Percentiles rank a stretch among this genome's conserved stretches.
Conservation (phyloP, 1,140 invertebrate species). For the Hylaeus anthracinus region DNA sequence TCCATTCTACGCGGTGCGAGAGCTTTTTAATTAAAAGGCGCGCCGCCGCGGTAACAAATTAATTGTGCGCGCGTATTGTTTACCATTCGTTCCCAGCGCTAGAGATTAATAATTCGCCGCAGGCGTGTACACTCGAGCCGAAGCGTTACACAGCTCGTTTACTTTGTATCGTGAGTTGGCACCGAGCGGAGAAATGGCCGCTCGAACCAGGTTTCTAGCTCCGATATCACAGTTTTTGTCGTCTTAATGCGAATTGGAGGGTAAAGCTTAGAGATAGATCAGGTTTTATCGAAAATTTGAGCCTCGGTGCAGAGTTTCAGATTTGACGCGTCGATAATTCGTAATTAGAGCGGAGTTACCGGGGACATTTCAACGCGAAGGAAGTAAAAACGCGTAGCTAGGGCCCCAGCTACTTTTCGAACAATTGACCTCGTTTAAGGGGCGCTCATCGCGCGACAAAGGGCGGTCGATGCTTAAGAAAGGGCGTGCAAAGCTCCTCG, state of each 20-base stretch:
- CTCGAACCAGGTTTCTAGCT: background rate
- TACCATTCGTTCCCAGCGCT: conserved; percentile 54
- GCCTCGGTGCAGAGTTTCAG: too few relatives aligned
- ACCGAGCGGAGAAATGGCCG: too few relatives aligned
- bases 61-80: conserved; percentile 65
- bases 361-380: background rate
- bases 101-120: conserved; percentile 58
- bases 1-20: conserved; percentile 16
- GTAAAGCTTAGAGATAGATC: too few relatives aligned
- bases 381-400: background rate
- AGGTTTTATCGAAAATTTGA: too few relatives aligned
- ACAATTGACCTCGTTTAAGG: conserved; percentile 69
- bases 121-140: conserved; percentile 8
- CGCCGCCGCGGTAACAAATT: conserved; percentile 53
- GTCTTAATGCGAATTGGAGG: too few relatives aligned
- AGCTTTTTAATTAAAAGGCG: conserved; percentile 62
- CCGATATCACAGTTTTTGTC: background rate
- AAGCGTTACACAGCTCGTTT: conserved; percentile 23
- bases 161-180: background rate
- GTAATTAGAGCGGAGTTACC: conserved; percentile 8
- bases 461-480: conserved; percentile 46
- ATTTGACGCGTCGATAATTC: conserved; percentile 22
- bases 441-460: conserved; percentile 60
- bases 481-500: conserved; percentile 35
- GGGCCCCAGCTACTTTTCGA: conserved; percentile 61